Evolutionary conservation across 2,113 vertebrate genomes (phyloP).

Genomic region (Uria aalge): DNA sequence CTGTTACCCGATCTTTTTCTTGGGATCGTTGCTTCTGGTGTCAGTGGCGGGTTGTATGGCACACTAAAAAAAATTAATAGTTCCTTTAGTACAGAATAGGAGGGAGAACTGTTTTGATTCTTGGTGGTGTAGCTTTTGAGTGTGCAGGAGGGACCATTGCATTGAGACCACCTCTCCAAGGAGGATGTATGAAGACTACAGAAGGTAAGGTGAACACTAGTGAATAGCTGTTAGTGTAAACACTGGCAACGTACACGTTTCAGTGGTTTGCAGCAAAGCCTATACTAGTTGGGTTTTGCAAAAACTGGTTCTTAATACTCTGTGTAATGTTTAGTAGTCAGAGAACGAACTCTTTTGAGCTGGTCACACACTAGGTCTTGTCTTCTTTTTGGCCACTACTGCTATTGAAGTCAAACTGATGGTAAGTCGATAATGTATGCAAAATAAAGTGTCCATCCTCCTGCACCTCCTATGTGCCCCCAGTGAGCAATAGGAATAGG

Average conservation of each 20-base stretch:
- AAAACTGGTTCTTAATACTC: neutral
- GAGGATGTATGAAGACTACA: neutral
- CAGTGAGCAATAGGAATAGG: neutral
- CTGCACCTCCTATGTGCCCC: neutral
- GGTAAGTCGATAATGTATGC: neutral
- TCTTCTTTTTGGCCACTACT: neutral
- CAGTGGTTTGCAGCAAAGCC: neutral
- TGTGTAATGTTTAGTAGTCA: neutral
- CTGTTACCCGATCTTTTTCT: neutral
- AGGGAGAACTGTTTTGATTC: neutral
- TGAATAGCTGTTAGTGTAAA: neutral
- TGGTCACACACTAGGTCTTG: neutral
- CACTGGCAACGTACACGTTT: neutral
- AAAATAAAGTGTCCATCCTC: neutral
- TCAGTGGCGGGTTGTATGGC: neutral
- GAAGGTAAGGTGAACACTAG: neutral
- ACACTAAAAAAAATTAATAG: neutral
- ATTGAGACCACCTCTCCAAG: neutral
- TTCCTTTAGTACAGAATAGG: neutral
- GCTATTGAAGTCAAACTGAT: neutral
- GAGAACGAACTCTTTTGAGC: neutral
- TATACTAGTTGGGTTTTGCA: neutral
- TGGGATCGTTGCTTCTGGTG: neutral
- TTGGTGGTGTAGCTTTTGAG: neutral
- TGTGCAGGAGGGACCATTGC: neutral